Evolutionary conservation across 2,797 vertebrate genomes (phyloP).

Genomic region (Anisognathus igniventris): DNA sequence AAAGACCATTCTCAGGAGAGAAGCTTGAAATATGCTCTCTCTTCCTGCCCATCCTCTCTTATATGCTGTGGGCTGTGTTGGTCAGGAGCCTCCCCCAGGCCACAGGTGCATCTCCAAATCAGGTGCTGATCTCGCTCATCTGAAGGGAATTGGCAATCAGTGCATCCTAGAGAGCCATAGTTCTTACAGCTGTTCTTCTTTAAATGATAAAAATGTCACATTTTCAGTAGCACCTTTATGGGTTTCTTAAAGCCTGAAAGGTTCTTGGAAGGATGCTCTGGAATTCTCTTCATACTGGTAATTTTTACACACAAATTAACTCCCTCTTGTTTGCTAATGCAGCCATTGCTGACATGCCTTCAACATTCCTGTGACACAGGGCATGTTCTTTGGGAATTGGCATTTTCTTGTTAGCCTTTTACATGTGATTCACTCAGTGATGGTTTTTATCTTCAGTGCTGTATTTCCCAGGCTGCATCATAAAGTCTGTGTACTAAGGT

Average conservation of each 20-base stretch:
- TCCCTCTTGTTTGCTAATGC: neutral
- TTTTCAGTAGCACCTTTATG: neutral
- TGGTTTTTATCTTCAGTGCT: neutral
- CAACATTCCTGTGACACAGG: neutral
- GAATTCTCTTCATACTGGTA: neutral
- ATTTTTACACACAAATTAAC: neutral
- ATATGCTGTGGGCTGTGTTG: neutral
- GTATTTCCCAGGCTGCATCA: neutral
- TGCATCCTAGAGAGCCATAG: neutral
- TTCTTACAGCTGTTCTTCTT: neutral
- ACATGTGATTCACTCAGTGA: neutral
- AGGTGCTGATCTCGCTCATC: neutral
- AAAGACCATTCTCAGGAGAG: rapidly evolving
- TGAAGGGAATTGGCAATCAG: neutral
- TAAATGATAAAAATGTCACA: neutral
- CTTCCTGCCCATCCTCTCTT: neutral
- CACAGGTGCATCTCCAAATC: neutral
- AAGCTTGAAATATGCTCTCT: rapidly evolving
- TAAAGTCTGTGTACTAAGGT: neutral
- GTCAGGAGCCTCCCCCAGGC: neutral
- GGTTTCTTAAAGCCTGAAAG: neutral
- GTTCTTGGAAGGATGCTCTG: neutral
- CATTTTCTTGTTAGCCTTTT: neutral
- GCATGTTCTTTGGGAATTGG: neutral
- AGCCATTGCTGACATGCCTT: neutral